Base-by-base conservation (phyloP, 1,140 invertebrate genomes). In the Drosophila nasuta region DNA sequence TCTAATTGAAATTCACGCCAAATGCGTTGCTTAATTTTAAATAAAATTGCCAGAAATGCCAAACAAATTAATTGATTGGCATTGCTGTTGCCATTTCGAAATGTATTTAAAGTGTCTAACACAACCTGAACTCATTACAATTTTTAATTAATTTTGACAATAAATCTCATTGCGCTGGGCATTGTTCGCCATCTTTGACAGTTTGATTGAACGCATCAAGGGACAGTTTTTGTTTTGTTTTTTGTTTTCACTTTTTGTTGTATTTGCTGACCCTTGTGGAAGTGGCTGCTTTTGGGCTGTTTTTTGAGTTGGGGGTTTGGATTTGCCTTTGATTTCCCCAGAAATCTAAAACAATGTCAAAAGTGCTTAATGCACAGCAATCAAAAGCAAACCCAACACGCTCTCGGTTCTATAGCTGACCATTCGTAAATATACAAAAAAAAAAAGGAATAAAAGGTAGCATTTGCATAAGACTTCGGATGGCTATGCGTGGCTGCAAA, bases 81-180 rank as follows among this genome's bases (percentile, higher is more conserved):
- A 77, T 25, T 25, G 20, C 20, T 25, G 20, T 25, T 76, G 83
- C 75, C 45, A 46, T 79, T 80, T 72, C 70, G 67, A 82, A 78
- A 64, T 49, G 65, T 65, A 75, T 68, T 74, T 68, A 48, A 41
- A 46, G 20, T 25, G 20, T 25, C 59, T 28, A 30, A 13, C 15
- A 35, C 28, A 52, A 33, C 15, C 59, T 30, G 54, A 82, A 63
- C 83, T 88, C 77, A 87, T 87, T 88, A 87, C 83, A 89, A 87
- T 88, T 87, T 87, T 87, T 87, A 87, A 87, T 87, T 87, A 87
- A 87, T 87, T 88, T 87, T 87, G 80, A 82, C 83, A 87, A 87
- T 83, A 82, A 82, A 88, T 88, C 79, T 59, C 51, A 49, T 51
- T 63, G 65, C 59, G 51, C 66, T 17, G 30, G n/a, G 11, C 45